These are phyloP conservation scores for Phaethon lepturus DNA, from an alignment of 2,113 vertebrate genomes.

Conservation along the genomic window DNA sequence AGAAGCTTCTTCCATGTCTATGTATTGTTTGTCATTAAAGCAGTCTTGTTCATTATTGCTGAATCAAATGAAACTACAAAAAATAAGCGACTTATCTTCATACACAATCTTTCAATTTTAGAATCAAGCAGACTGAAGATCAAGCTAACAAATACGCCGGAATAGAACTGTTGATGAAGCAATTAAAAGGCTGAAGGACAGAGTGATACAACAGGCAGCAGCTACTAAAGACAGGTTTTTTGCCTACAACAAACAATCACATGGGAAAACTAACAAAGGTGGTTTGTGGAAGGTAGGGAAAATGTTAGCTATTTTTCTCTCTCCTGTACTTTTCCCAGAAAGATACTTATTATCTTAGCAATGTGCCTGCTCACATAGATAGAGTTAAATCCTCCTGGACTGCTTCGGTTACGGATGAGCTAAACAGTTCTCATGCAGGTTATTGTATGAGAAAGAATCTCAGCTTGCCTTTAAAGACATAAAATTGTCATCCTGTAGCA, in stretches of 20 bases:
- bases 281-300: constrained; percentile 71
- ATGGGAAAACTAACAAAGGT: constrained; percentile 9
- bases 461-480: background rate
- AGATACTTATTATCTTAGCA: background rate
- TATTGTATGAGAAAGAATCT: background rate
- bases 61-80: constrained; percentile 4
- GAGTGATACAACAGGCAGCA: constrained; percentile 23
- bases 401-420: background rate
- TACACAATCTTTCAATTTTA: constrained; percentile 38
- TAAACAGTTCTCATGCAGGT: background rate
- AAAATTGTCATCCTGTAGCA: background rate
- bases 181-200: constrained; percentile 58
- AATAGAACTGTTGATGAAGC: constrained; percentile 54
- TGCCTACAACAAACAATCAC: constrained; percentile 2
- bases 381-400: background rate
- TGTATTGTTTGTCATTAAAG: background rate
- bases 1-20: background rate
- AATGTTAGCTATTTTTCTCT: background rate
- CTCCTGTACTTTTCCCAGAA: background rate
- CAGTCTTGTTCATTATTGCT: background rate
- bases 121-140: constrained; percentile 35
- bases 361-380: background rate
- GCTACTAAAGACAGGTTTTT: constrained; percentile 60
- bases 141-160: background rate
- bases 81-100: background rate